Base-by-base conservation (phyloP, 2,888 invertebrate species). In the Cecidostiba fungosa region DNA sequence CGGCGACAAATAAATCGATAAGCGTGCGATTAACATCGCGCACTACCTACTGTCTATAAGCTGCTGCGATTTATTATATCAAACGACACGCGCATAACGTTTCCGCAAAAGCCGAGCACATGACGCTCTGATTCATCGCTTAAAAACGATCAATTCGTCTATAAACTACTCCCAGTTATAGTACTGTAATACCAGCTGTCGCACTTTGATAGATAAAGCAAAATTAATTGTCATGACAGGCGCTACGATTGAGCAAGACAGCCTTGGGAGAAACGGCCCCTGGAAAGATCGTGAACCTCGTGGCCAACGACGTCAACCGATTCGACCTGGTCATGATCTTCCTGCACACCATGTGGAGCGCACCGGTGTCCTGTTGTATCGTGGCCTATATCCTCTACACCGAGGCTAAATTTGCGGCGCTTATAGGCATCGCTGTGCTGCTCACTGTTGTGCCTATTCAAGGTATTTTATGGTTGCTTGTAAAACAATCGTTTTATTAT, bases 321-420 rank as follows among this genome's bases (percentile, higher is more conserved):
- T 97, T 99, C 92, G 99, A 99, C 94, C 95, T 97, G 93, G 97
- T 97, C 14, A 96, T 97, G 88, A 96, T 98, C 87, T 97, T 97
- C 92, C 95, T 98, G n/a, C 98, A 98, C 93, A 97, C 97, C 94
- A 96, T 99, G 93, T 98, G 98, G 98, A 95, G 98, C n/a, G 96
- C 97, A 80, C 98, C 98, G 0, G 90, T 97, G 0, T 94, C 95
- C 54, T 90, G 96, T 0, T 89, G 95, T 0, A 95, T 96, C 50
- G 96, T 98, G 29, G 96, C 97, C 87, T 96, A 96, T 90, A 96
- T 98, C 86, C 95, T 98, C 83, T 98, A 97, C 94, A 93, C 94
- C 47, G 96, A 96, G 91, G 96, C 97, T 79, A 96, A 97, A 26
- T 95, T 95, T 87, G 96, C 97, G 0, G 97, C 97, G 6, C 93